Evolutionary conservation across 1,140 invertebrate genomes (phyloP).

Genomic region (Lanistes nyassanus): DNA sequence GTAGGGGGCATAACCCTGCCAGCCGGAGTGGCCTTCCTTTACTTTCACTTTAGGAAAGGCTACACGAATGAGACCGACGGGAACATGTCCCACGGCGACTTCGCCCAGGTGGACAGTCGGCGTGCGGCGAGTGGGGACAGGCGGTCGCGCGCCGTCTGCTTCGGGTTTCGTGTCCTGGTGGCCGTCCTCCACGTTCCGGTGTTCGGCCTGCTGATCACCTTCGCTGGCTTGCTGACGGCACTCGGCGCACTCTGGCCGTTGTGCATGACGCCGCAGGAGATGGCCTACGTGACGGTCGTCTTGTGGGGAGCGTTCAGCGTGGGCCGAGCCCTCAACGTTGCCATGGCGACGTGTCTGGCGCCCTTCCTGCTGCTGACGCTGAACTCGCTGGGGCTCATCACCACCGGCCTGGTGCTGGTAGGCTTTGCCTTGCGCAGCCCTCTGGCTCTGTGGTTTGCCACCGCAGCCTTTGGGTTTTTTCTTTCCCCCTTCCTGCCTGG

Average conservation of each 20-base stretch:
- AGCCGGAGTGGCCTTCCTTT: slow-evolving; percentile 28
- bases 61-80: not conserved
- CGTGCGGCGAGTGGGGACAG: not conserved
- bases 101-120: not conserved
- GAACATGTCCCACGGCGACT: not conserved
- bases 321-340: slow-evolving; percentile 20
- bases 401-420: slow-evolving; percentile 6
- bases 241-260: slow-evolving; percentile 15
- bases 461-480: slow-evolving; percentile 26
- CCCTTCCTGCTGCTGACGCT: slow-evolving; percentile 10
- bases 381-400: slow-evolving; percentile 17
- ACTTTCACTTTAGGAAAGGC: slow-evolving; percentile 19
- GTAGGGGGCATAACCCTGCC: slow-evolving; percentile 19
- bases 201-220: slow-evolving; percentile 25
- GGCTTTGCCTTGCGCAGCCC: not conserved
- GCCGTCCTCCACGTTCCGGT: slow-evolving; percentile 26
- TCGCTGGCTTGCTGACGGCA: slow-evolving; percentile 24
- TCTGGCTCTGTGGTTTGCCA: slow-evolving; percentile 27
- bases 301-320: slow-evolving; percentile 25
- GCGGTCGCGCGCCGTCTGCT: too few species aligned
- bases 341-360: slow-evolving; percentile 15
- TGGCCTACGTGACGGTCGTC: slow-evolving; percentile 20
- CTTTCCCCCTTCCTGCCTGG: slow-evolving; percentile 23
- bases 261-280: slow-evolving; percentile 18
- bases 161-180: slow-evolving; percentile 15